Base-by-base conservation (phyloP, 2,888 invertebrate genomes). In the Omphaloscelis lunosa region DNA sequence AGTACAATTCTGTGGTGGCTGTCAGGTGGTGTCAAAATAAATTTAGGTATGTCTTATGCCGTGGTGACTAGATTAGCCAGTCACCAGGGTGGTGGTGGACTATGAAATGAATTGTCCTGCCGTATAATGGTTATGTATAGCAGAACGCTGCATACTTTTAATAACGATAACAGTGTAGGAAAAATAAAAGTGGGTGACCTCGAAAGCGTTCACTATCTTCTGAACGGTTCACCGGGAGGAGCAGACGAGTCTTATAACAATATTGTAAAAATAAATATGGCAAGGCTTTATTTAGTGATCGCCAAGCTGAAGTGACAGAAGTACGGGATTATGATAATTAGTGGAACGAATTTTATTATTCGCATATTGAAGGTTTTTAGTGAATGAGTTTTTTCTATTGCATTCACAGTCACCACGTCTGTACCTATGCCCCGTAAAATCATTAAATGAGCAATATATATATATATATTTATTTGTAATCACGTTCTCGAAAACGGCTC, bases 141-240 rank as follows among this genome's bases (percentile, higher is more conserved):
- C 58, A 75, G 45, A 65, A 53, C 48, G 34, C 20, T 82, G 61
- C 73, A 61, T 56, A 65, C 66, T 20, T 66, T 67, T 62, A 82
- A 82, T 81, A 86, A 85, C 75, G 82, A 84, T 85, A 89, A 88
- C 63, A 74, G 61, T 23, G 79, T 75, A 79, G 78, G 77, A 88
- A 89, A 91, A 87, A 88, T 85, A 80, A 88, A 89, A 89, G 86
- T 88, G 84, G 88, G 84, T 89, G 90, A 89, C 91, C 91, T 91
- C 90, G 89, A 89, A 89, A 88, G 65, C 87, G 77, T 87, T 86
- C 83, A 85, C 89, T 89, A 90, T 91, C 89, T 87, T 86, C 74
- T 80, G 83, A 75, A 86, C 75, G 63, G 82, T 77, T 80, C 76
- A 70, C 65, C 62, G 82, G 76, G 83, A 82, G 72, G 75, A 82